These are phyloP conservation scores for Vannuccia rotundouncinata DNA, from an alignment of 2,888 invertebrate genomes.

Conservation along the genomic window DNA sequence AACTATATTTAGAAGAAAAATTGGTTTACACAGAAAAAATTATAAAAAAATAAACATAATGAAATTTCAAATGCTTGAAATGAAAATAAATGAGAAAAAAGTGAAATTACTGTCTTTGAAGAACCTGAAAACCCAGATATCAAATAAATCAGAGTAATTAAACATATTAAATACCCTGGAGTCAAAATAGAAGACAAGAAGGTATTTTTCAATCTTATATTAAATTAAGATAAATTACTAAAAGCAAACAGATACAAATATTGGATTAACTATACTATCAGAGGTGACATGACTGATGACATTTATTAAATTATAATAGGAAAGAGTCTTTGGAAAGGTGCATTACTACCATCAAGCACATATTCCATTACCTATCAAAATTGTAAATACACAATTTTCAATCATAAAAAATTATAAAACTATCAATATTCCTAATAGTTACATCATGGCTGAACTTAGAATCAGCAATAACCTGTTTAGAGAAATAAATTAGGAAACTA, in stretches of 20 bases:
- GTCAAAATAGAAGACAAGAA: neutral
- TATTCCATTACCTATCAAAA: too few relatives aligned
- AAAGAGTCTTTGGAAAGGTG: neutral
- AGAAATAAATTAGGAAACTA: too few relatives aligned
- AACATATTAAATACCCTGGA: neutral
- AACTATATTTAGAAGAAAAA: too few relatives aligned
- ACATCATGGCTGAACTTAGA: too few relatives aligned
- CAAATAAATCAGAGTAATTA: neutral
- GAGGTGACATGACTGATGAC: neutral
- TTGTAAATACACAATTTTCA: too few relatives aligned
- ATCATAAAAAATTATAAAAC: too few relatives aligned
- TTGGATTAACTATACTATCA: neutral
- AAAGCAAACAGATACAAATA: neutral
- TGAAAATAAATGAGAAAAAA: neutral
- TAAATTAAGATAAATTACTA: neutral
- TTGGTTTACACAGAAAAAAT: neutral
- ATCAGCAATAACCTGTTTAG: too few relatives aligned
- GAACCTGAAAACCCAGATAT: neutral
- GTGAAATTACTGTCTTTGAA: neutral
- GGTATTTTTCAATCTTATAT: neutral
- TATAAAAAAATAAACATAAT: neutral
- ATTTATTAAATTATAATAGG: neutral
- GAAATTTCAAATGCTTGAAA: neutral
- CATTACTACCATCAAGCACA: neutral
- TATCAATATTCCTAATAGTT: too few relatives aligned